Percentiles rank a stretch among this genome's conserved stretches.
Evolutionary conservation across 1,140 invertebrate genomes (phyloP).

Genomic region (Harpegnathos saltator): DNA sequence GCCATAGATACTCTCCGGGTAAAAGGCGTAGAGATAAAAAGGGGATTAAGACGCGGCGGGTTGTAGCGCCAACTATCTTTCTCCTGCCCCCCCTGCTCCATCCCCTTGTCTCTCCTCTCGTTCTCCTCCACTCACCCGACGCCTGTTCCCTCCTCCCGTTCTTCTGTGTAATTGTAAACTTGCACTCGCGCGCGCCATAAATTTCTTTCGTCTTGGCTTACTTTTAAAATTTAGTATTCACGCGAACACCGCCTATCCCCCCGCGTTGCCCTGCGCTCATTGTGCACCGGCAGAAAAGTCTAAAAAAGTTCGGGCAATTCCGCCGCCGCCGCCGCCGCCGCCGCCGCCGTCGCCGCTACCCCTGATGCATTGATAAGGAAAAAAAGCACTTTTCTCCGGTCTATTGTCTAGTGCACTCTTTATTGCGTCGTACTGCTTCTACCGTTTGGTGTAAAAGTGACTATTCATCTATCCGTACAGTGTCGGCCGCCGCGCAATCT

Average conservation of each 20-base stretch:
- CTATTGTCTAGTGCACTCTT: slow-evolving; percentile 55
- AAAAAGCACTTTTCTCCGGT: slow-evolving; percentile 41
- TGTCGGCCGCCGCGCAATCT: neutral
- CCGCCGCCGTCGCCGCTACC: neutral
- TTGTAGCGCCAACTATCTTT: slow-evolving; percentile 15
- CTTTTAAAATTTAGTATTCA: slow-evolving; percentile 72
- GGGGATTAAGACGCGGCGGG: slow-evolving; percentile 69
- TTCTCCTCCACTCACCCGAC: slow-evolving; percentile 3
- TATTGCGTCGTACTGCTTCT: slow-evolving; percentile 13
- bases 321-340: slow-evolving; percentile 7
- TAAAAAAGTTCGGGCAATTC: slow-evolving; percentile 65
- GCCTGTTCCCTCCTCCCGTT: slow-evolving; percentile 44
- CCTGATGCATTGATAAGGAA: slow-evolving; percentile 67
- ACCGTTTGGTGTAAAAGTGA: slow-evolving; percentile 27
- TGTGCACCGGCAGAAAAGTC: slow-evolving; percentile 56
- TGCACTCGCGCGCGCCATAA: slow-evolving; percentile 65
- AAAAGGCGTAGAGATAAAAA: slow-evolving; percentile 68
- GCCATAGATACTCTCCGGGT: slow-evolving; percentile 58
- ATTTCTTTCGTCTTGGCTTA: slow-evolving; percentile 67
- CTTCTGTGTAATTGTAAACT: slow-evolving; percentile 74
- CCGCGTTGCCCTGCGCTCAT: slow-evolving; percentile 34
- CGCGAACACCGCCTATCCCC: slow-evolving; percentile 64
- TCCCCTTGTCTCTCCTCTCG: slow-evolving; percentile 24
- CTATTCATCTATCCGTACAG: slow-evolving; percentile 14
- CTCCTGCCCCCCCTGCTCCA: neutral